Base-by-base conservation (phyloP, 2,888 invertebrate species). In the Drosophila birchii region DNA sequence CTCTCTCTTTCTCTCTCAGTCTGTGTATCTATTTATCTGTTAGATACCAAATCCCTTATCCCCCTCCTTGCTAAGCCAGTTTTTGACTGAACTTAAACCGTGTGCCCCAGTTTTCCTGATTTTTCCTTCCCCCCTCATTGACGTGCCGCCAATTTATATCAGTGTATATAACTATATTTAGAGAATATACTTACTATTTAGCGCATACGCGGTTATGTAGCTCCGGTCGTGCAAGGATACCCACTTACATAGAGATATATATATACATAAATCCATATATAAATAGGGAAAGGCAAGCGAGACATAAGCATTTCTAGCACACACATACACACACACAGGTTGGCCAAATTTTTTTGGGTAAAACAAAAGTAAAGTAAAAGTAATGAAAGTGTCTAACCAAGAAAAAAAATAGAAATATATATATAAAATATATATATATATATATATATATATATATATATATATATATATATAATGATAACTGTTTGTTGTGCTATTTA, bases 61-160 rank as follows among this genome's bases (percentile, higher is more conserved):
- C 18, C 11, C 16, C 39, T 39, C n/a, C n/a, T 39, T 39, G n/a
- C 41, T 12, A 18, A 43, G 51, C 62, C 78, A 68, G 76, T 77
- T 80, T 62, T 64, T 77, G 73, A 79, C 80, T 77, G 82, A 79
- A 76, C n/a, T n/a, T n/a, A n/a, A n/a, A n/a, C n/a, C n/a, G n/a
- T n/a, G n/a, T n/a, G n/a, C n/a, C n/a, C n/a, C n/a, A n/a, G n/a
- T n/a, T n/a, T 63, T 79, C 51, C 49, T 23, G 20, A 5, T 34
- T 34, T 34, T 14, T 14, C 3, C 9, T 23, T 7, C 2, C 26
- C 9, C 20, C 39, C 32, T 47, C 39, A 39, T 56, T 38, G 32
- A 68, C 34, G 57, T 67, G 64, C 67, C 78, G 71, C 81, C 73
- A 78, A 73, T 74, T 78, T 79, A 80, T 84, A 84, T 80, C 79